Evolutionary conservation across 1,140 invertebrate species (phyloP).

Genomic region (Neotoxoptera formosana): DNA sequence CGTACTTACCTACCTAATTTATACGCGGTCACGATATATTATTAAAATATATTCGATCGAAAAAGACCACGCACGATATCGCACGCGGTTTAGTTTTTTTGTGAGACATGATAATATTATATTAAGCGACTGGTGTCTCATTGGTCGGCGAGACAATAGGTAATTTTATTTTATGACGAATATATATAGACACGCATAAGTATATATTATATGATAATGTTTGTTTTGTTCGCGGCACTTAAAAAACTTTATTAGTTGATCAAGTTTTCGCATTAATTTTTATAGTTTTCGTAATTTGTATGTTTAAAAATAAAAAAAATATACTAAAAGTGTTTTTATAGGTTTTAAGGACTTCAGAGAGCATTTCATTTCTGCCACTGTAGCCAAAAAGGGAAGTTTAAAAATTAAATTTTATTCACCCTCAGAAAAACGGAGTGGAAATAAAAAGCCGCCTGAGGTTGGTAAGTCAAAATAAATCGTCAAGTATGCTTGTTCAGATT

Average conservation of each 20-base stretch:
- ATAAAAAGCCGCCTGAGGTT: conserved; percentile 52
- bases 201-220: not conserved
- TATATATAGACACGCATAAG: not conserved
- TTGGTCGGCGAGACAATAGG: not conserved
- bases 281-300: conserved; percentile 15
- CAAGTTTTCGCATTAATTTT: conserved; percentile 41
- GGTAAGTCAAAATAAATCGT: conserved; percentile 53
- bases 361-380: conserved; percentile 17
- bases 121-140: not conserved
- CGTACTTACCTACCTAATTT: not conserved
- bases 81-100: not conserved
- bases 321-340: not conserved
- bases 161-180: conserved; percentile 13
- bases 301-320: not conserved
- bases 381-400: conserved; percentile 42
- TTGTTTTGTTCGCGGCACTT: not conserved
- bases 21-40: not conserved
- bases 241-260: conserved; percentile 44
- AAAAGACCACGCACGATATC: not conserved
- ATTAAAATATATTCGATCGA: not conserved
- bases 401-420: conserved; percentile 58
- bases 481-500: conserved; percentile 53
- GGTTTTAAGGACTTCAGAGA: conserved; percentile 32
- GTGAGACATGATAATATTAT: not conserved
- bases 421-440: conserved; percentile 40